These are phyloP conservation scores for Drosophila elegans DNA, from an alignment of 1,140 invertebrate genomes.

Conservation along the genomic window DNA sequence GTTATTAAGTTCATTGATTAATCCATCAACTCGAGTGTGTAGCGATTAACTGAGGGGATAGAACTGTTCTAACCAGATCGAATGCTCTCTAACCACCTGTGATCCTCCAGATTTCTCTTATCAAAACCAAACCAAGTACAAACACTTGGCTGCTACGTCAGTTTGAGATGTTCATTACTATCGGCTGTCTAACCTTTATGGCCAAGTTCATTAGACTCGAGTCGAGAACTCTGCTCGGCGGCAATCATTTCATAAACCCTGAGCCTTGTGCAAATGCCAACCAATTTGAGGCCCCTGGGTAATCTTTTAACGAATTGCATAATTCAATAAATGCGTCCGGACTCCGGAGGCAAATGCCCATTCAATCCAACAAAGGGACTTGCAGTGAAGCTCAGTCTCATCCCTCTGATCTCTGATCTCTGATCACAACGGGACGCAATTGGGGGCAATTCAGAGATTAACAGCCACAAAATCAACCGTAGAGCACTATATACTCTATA, in stretches of 20 bases:
- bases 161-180: neutral
- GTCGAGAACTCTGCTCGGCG: constrained; percentile 1
- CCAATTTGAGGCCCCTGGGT: constrained; percentile 42
- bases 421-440: constrained; percentile 49
- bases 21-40: neutral
- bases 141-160: neutral
- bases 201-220: constrained; percentile 40
- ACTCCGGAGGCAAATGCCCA: constrained; percentile 1
- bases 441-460: constrained; percentile 64
- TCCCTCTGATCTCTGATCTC: neutral
- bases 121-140: constrained; percentile 14
- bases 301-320: constrained; percentile 80
- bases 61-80: neutral
- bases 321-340: constrained; percentile 71
- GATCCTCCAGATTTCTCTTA: constrained; percentile 11
- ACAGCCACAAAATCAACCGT: constrained; percentile 24
- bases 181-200: constrained; percentile 33
- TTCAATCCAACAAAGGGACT: constrained; percentile 19
- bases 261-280: constrained; percentile 41
- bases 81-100: neutral
- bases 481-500: constrained; percentile 29
- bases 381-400: neutral
- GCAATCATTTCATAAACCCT: constrained; percentile 75
- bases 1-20: constrained; percentile 9
- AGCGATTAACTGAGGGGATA: neutral